Evolutionary conservation across 2,888 invertebrate species (phyloP), one percentile per base, ranked within the genome.

Genomic region (Mellilla xanthometata): DNA sequence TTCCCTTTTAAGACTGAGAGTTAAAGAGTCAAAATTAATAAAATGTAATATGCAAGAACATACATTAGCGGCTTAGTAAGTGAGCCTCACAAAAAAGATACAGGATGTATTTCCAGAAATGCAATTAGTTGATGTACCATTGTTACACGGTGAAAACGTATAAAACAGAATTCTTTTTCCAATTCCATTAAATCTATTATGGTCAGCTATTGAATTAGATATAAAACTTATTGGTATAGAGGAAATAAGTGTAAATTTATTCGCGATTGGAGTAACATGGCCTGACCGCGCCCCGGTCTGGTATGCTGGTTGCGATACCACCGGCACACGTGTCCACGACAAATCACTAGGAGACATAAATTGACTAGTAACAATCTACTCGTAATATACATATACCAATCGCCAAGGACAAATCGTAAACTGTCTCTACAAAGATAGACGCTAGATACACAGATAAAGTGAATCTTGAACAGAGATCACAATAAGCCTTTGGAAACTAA

Each of bases 291-390:
- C 84, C 84, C 80, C 63, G 65, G 60, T 58, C 72, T 68, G 77
- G 81, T 76, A 83, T 83, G 81, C 69, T 53, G 60, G 60, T 84
- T 85, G 79, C 81, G 70, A 78, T 65, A 84, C 62, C 63, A 48
- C 57, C 54, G 49, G 65, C 76, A 79, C 80, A 79, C 80, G 80
- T 79, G 81, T 65, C 67, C 65, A 54, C 62, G 71, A 72, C 57
- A 55, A 55, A 58, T 57, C 57, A 55, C 52, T 12, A 29, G 38
- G 27, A 46, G 39, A 49, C 42, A 52, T 40, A 35, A 28, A 27
- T 15, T 36, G 13, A 15, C 15, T 35, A 15, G 13, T 15, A 15
- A n/a, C 12, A 19, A 12, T 7, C 8, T 22, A 22, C 28, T 24
- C 9, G 12, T n/a, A 32, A 4, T 5, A 3, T 24, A 26, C 9